These are phyloP conservation scores for Drosophila neoperkinsi DNA, from an alignment of 2,888 invertebrate genomes.

Conservation along the genomic window DNA sequence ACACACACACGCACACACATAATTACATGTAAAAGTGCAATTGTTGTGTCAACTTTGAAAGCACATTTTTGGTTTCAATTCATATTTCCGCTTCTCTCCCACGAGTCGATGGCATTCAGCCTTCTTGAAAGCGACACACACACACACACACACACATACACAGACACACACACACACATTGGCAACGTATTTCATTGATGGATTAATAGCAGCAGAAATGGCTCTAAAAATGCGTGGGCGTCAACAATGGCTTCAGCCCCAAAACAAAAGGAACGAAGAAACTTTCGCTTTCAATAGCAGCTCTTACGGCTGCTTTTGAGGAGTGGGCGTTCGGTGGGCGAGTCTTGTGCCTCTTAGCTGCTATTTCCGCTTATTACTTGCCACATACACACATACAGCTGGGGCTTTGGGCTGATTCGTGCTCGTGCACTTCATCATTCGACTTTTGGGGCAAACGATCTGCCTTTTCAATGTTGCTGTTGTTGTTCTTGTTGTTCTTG, in stretches of 20 bases:
- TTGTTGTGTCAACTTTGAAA: conserved; percentile 32
- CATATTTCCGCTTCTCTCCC: neutral
- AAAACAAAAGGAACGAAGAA: conserved; percentile 26
- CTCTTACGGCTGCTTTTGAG: neutral
- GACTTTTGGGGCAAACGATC: conserved; percentile 54
- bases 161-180: neutral
- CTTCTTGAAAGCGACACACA: conserved; percentile 39
- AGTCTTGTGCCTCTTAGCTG: conserved; percentile 42
- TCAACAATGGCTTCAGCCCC: conserved; percentile 32
- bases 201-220: conserved; percentile 34
- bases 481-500: conserved; percentile 25
- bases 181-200: conserved; percentile 21
- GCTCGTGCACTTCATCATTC: conserved; percentile 53
- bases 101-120: conserved; percentile 48
- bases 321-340: conserved; percentile 25
- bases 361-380: conserved; percentile 63
- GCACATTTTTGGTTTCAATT: conserved; percentile 45
- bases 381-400: conserved; percentile 38
- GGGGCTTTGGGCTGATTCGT: conserved; percentile 33
- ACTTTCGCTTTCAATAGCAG: conserved; percentile 29
- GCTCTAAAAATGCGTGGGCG: conserved; percentile 55
- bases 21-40: conserved; percentile 16
- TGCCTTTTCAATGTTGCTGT: conserved; percentile 46
- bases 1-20: neutral
- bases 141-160: conserved; percentile 8